Conservation (phyloP, 2,888 invertebrate genomes). For the Diadegma fenestrale region DNA sequence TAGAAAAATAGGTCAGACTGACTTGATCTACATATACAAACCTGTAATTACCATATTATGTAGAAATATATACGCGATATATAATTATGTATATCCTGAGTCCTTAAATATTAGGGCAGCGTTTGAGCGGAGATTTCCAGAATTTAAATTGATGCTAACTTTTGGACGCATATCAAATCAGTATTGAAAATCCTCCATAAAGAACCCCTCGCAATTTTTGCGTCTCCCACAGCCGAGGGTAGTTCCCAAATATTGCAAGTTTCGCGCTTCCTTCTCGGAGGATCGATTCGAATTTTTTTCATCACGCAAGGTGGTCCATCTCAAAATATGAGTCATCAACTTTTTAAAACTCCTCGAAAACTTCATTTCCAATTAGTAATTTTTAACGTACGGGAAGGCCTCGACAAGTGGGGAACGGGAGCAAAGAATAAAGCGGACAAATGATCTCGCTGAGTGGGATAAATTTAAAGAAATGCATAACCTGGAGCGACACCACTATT, state of each 20-base stretch:
- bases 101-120: background rate
- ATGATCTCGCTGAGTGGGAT: background rate
- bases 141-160: background rate
- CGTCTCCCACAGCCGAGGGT: background rate
- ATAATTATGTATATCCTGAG: background rate
- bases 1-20: slow-evolving; percentile 18
- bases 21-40: slow-evolving; percentile 4
- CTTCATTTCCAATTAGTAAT: too few species aligned
- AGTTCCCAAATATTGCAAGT: background rate
- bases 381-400: too few species aligned
- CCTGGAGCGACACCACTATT: background rate
- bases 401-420: too few species aligned
- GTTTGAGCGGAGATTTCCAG: background rate
- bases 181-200: background rate
- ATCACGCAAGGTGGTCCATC: background rate
- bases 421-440: too few species aligned
- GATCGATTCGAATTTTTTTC: background rate
- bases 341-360: too few species aligned
- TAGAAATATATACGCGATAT: background rate
- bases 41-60: background rate
- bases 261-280: background rate
- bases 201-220: background rate
- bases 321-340: too few species aligned
- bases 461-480: background rate
- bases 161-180: background rate